Percentiles rank a stretch among this genome's conserved stretches.
These are phyloP conservation scores for Papio anubis DNA, from an alignment of 2,113 vertebrate species.

Conservation along the genomic window DNA sequence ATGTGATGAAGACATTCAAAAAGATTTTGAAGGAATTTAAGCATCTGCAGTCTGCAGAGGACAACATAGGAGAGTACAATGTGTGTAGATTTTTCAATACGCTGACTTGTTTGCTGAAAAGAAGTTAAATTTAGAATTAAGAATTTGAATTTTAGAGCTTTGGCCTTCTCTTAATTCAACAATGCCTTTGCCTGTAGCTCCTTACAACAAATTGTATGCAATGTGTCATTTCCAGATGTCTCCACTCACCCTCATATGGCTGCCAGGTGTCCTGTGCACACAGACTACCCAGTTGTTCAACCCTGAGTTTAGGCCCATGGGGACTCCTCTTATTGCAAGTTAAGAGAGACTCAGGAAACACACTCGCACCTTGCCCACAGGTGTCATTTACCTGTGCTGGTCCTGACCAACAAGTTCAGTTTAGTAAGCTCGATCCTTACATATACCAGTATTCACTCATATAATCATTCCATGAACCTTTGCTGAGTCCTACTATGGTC, in stretches of 20 bases:
- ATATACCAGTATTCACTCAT: not conserved
- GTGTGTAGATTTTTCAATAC: not conserved
- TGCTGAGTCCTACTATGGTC: too few relatives aligned
- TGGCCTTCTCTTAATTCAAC: not conserved
- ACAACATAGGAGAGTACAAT: not conserved
- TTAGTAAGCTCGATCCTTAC: not conserved
- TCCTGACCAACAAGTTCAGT: not conserved
- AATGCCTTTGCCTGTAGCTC: not conserved
- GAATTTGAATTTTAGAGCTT: not conserved
- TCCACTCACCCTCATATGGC: not conserved
- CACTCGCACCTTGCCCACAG: not conserved
- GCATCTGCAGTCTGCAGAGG: not conserved
- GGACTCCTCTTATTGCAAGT: not conserved
- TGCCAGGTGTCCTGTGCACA: not conserved
- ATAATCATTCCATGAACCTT: not conserved
- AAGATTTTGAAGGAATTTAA: not conserved
- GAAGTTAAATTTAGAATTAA: slow-evolving; percentile 30
- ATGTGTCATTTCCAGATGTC: not conserved
- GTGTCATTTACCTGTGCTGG: not conserved
- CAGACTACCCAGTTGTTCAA: not conserved
- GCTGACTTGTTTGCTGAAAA: slow-evolving; percentile 1
- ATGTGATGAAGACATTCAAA: not conserved
- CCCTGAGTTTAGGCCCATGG: not conserved
- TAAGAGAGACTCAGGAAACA: not conserved
- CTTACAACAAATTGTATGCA: not conserved